Conservation (phyloP, 1,140 invertebrate genomes). For the Watersipora subatra region DNA sequence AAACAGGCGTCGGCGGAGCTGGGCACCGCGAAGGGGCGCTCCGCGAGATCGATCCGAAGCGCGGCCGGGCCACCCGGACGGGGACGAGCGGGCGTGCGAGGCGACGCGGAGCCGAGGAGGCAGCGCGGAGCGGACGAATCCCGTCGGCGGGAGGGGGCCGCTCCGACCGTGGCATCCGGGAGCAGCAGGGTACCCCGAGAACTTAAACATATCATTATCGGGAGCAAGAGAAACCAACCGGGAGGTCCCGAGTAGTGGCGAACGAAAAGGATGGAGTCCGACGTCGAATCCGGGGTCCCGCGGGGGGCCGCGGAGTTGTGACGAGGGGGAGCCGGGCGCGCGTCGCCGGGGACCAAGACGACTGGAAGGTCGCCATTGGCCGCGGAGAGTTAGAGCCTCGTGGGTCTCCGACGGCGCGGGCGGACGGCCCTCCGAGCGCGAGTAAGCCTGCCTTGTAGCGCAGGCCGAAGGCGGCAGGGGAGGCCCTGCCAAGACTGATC, state of each 20-base stretch:
- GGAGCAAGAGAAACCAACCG: conserved; percentile 82
- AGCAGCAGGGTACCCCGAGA: conserved; percentile 60
- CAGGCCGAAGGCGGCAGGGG: conserved; percentile 68
- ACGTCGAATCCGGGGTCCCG: conserved; percentile 45
- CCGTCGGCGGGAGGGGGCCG: not conserved
- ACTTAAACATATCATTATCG: conserved; percentile 79
- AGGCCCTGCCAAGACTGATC: conserved; percentile 76
- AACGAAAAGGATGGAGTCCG: conserved; percentile 67
- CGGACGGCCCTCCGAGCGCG: conserved; percentile 48
- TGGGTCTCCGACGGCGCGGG: conserved; percentile 42
- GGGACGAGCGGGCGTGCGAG: conserved; percentile 50
- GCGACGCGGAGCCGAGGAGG: conserved; percentile 7
- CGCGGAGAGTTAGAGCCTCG: conserved; percentile 57
- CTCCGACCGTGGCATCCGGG: conserved; percentile 48
- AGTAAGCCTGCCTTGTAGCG: conserved; percentile 72
- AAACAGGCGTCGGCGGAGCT: not conserved
- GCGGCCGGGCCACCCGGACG: conserved; percentile 15
- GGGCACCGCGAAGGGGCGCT: too few relatives aligned
- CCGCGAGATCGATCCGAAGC: conserved; percentile 6
- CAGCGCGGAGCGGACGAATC: not conserved
- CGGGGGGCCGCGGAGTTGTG: conserved; percentile 49
- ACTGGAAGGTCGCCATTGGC: conserved; percentile 51
- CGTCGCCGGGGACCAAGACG: conserved; percentile 46
- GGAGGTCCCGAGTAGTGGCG: conserved; percentile 74
- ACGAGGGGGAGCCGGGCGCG: conserved; percentile 42